Base-by-base conservation (phyloP, 2,113 vertebrate genomes). In the Aplodontia rufa region DNA sequence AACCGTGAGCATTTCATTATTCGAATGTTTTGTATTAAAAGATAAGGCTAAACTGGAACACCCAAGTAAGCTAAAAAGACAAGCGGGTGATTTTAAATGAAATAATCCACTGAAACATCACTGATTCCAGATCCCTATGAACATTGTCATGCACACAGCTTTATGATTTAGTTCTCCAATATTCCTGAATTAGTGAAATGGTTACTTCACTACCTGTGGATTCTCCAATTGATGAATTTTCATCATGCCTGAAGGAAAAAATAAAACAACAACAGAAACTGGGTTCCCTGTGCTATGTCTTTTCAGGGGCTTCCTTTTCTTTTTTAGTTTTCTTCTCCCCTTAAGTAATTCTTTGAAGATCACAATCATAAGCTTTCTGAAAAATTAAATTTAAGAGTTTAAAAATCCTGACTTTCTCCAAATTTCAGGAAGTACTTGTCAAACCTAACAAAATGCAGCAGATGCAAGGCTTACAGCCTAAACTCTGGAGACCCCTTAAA, bases 351-450 rank as follows among this genome's bases (percentile, higher is more conserved):
- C 55, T 93, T 71, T 80, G 68, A 84, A 49, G 55, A 51, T 47
- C 66, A 55, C 16, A 66, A 13, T 9, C 62, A 40, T n/a, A 82
- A 28, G 5, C 20, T 37, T 84, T 79, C 64, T 13, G 69, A 68
- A 92, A 49, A 75, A 45, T 76, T 76, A 79, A 87, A n/a, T 66
- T 40, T 30, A 78, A 83, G 90, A 74, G 32, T 37, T 85, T 55
- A 8, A 35, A 45, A 87, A 86, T 40, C 12, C 1, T 22, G 45
- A 45, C 60, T 72, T 45, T 24, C 19, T 14, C 32, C 58, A 42
- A 87, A 64, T 95, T 93, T 93, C 69, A 60, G 79, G 74, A 89
- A 91, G 42, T 20, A 30, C 92, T 64, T 83, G 26, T 51, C 53
- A 51, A 4, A 64, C 6, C 16, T 32, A 85, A 55, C 26, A 79